Percentiles rank a stretch among this genome's conserved stretches.
Conservation (phyloP, 2,888 invertebrate genomes). For the Lypha dubia region DNA sequence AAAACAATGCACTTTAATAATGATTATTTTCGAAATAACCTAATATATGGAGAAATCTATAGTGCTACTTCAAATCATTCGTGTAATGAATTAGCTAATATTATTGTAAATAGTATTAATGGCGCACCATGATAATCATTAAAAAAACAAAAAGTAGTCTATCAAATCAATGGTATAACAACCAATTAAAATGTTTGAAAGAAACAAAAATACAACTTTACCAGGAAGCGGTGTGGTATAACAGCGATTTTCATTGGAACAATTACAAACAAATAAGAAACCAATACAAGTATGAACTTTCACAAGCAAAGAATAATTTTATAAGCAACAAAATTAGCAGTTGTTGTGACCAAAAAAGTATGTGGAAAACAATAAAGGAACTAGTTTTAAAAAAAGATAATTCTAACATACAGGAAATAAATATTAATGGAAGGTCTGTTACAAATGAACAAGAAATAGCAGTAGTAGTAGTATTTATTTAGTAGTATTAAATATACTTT, state of each 20-base stretch:
- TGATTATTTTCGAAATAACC: too few species aligned
- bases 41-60: too few species aligned
- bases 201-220: conserved; percentile 4
- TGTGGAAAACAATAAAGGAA: conserved; percentile 6
- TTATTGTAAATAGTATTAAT: too few species aligned
- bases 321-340: neutral
- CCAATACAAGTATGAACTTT: neutral
- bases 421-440: neutral
- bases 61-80: too few species aligned
- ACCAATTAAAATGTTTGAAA: conserved; percentile 25
- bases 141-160: too few species aligned
- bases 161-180: conserved; percentile 4
- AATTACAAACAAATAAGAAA: neutral
- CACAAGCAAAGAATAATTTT: neutral
- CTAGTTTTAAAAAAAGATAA: too few species aligned
- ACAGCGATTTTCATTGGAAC: neutral
- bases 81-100: too few species aligned
- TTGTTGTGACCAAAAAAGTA: neutral
- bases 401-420: too few species aligned
- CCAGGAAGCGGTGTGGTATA: neutral
- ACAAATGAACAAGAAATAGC: neutral
- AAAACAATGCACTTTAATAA: too few species aligned
- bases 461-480: too few species aligned
- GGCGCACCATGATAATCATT: neutral
- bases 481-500: too few species aligned